Percentiles rank a stretch among this genome's conserved stretches.
Conservation (phyloP, 2,113 vertebrate genomes). For the Pseudopodoces humilis region DNA sequence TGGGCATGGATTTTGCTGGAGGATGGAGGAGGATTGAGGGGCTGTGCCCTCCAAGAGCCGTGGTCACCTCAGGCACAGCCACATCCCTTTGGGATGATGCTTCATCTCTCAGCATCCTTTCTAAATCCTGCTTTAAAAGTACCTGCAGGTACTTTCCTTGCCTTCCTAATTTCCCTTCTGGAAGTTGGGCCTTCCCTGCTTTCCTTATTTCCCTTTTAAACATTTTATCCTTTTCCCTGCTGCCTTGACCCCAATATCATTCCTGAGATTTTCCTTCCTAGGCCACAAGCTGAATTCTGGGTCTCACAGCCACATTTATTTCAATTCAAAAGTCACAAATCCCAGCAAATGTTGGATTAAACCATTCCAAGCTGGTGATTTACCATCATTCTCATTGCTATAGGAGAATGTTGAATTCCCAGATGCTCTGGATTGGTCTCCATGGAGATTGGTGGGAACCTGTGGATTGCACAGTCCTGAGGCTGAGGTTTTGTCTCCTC, state of each 20-base stretch:
- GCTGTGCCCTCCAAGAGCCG: neutral
- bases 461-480: neutral
- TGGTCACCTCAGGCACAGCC: neutral
- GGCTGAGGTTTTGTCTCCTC: neutral
- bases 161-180: neutral
- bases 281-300: neutral
- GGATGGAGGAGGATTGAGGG: neutral
- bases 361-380: neutral
- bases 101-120: neutral
- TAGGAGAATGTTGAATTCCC: neutral
- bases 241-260: neutral
- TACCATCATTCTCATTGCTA: neutral
- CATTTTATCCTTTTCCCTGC: neutral
- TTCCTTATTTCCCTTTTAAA: neutral
- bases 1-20: neutral
- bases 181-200: accelerated
- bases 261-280: neutral
- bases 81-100: neutral
- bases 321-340: neutral
- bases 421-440: neutral
- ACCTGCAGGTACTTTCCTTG: neutral
- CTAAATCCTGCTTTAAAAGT: neutral
- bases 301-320: neutral
- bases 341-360: neutral
- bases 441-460: neutral